A percentile compares a stretch with the other conserved stretches of the same genome.
Evolutionary conservation across 2,888 invertebrate species (phyloP).

Genomic region (Mythimna pallens): DNA sequence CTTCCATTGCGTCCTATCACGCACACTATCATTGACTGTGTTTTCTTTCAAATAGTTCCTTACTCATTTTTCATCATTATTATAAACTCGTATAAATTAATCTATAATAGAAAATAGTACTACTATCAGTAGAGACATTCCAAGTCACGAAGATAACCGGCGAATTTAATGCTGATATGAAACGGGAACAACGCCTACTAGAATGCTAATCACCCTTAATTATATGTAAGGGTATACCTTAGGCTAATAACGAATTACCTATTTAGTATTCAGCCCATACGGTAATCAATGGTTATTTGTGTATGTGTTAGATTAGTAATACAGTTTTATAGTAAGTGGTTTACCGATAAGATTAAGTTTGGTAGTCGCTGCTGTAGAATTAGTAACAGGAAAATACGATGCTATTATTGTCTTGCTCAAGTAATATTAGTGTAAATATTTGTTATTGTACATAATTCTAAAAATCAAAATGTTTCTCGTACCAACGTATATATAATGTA

Average conservation of each 20-base stretch:
- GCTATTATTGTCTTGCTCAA: background rate
- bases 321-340: slow-evolving; percentile 25
- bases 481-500: no score
- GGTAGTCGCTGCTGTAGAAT: slow-evolving; percentile 15
- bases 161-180: slow-evolving; percentile 37
- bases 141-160: slow-evolving; percentile 40
- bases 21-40: no score
- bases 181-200: slow-evolving; percentile 42
- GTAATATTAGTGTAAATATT: slow-evolving; percentile 10
- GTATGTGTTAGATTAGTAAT: slow-evolving; percentile 40
- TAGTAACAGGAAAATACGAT: slow-evolving; percentile 44
- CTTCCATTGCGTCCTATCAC: no score
- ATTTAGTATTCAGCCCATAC: slow-evolving; percentile 42
- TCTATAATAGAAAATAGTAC: no score
- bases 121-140: no score
- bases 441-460: background rate
- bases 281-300: slow-evolving; percentile 52
- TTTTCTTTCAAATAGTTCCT: no score
- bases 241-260: slow-evolving; percentile 49
- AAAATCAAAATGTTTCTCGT: background rate
- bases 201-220: slow-evolving; percentile 67
- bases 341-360: slow-evolving; percentile 43
- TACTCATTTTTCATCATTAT: no score
- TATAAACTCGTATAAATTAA: no score
- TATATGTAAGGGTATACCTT: slow-evolving; percentile 54